These are phyloP conservation scores for Arion vulgaris DNA, from an alignment of 1,140 invertebrate genomes.

Conservation along the genomic window DNA sequence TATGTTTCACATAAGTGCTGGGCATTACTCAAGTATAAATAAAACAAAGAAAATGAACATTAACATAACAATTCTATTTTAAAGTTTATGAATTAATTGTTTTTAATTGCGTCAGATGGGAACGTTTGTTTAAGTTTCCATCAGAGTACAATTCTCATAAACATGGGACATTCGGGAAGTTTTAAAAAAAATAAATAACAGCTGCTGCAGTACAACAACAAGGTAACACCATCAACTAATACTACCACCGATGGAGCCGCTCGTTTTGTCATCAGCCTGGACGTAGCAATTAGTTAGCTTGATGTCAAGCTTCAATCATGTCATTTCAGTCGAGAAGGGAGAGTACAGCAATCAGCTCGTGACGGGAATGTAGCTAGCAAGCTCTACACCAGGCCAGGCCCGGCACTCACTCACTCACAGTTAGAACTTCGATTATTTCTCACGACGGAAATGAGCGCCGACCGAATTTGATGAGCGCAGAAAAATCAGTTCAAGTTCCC, in stretches of 20 bases:
- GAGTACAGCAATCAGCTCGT: not conserved
- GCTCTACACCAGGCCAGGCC: not conserved
- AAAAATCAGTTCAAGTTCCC: slow-evolving; percentile 13
- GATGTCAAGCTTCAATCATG: slow-evolving; percentile 9
- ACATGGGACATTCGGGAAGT: no score
- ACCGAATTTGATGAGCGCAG: not conserved
- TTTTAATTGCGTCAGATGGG: no score
- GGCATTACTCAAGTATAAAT: not conserved
- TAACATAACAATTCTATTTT: not conserved
- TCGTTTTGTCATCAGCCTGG: not conserved
- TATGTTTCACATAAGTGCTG: no score
- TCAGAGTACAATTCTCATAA: no score
- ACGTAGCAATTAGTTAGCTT: slow-evolving; percentile 19
- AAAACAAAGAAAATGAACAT: not conserved
- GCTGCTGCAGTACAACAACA: not conserved
- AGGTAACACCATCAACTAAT: not conserved
- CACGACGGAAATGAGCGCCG: slow-evolving; percentile 16
- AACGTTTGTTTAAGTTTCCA: no score
- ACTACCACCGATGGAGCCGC: not conserved
- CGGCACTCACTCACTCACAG: slow-evolving; percentile 1
- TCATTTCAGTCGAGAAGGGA: not conserved
- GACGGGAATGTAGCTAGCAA: not conserved
- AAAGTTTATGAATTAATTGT: no score
- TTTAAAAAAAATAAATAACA: not conserved
- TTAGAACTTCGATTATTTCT: not conserved